A percentile compares a stretch with the other conserved stretches of the same genome.
Evolutionary conservation across 2,113 vertebrate species (phyloP).

Genomic region (Thinocorus orbignyianus): DNA sequence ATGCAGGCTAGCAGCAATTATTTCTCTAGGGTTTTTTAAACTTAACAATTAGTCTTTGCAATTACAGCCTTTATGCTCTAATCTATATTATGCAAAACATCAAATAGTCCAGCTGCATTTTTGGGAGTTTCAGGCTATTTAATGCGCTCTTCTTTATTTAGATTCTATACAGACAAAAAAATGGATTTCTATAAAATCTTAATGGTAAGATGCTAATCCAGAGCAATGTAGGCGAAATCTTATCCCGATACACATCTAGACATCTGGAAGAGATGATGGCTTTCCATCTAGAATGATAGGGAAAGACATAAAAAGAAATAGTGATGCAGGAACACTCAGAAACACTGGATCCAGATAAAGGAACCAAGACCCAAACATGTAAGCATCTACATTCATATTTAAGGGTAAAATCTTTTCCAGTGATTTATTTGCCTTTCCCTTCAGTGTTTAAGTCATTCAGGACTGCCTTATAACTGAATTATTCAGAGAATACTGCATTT

Average conservation of each 20-base stretch:
- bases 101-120: neutral
- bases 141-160: neutral
- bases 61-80: neutral
- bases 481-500: neutral
- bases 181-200: neutral
- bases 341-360: neutral
- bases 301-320: neutral
- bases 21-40: neutral
- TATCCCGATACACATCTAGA: neutral
- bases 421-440: neutral
- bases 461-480: neutral
- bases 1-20: neutral
- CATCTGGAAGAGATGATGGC: neutral
- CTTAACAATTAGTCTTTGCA: neutral
- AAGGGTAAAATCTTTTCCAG: neutral
- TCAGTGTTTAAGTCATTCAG: neutral
- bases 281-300: neutral
- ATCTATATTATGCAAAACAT: neutral
- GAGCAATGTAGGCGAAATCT: neutral
- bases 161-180: neutral
- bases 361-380: neutral
- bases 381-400: neutral
- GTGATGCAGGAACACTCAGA: neutral
- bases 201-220: neutral
- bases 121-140: neutral